phyloP scores from a whole-genome alignment of 2,113 vertebrate genomes.

The Thamnophis sirtalis region DNA sequence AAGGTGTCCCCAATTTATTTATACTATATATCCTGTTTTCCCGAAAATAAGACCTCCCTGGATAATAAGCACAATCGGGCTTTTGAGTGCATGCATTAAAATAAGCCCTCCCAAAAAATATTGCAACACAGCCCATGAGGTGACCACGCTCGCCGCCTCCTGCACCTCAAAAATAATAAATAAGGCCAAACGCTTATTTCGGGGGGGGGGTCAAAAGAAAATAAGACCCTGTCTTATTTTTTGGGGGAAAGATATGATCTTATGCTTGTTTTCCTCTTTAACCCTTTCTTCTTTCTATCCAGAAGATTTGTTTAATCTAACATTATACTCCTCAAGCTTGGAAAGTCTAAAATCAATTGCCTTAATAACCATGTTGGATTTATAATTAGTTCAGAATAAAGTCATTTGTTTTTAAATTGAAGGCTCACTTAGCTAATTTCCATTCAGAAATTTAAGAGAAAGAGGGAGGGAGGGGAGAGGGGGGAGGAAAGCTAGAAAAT shows the following conservation, averaged over 20 bases:
- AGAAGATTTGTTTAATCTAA: slow-evolving; percentile 66
- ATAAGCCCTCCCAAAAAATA: too few relatives aligned
- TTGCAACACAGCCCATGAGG: too few relatives aligned
- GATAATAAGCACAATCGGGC: too few relatives aligned
- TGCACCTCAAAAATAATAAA: too few relatives aligned
- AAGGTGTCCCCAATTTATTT: slow-evolving; percentile 46
- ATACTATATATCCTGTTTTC: slow-evolving; percentile 20
- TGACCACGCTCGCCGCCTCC: too few relatives aligned
- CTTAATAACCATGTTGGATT: slow-evolving; percentile 60
- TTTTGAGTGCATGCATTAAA: too few relatives aligned
- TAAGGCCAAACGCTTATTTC: too few relatives aligned
- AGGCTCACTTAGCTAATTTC: slow-evolving; percentile 60
- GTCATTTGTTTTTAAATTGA: slow-evolving; percentile 35
- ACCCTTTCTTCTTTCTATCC: slow-evolving; percentile 56
- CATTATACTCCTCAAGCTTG: slow-evolving; percentile 64
- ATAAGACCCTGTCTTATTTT: too few relatives aligned
- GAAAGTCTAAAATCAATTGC: slow-evolving; percentile 63
- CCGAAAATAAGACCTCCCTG: too few relatives aligned
- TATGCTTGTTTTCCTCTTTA: slow-evolving; percentile 51
- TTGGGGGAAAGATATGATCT: slow-evolving; percentile 20
- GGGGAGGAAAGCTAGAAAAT: neutral
- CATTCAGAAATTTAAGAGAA: neutral
- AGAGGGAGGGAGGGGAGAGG: too few relatives aligned
- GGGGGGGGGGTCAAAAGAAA: too few relatives aligned
- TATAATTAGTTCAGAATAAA: slow-evolving; percentile 54